Base-by-base conservation (phyloP, 1,140 invertebrate genomes). In the Archivesica marissinica region DNA sequence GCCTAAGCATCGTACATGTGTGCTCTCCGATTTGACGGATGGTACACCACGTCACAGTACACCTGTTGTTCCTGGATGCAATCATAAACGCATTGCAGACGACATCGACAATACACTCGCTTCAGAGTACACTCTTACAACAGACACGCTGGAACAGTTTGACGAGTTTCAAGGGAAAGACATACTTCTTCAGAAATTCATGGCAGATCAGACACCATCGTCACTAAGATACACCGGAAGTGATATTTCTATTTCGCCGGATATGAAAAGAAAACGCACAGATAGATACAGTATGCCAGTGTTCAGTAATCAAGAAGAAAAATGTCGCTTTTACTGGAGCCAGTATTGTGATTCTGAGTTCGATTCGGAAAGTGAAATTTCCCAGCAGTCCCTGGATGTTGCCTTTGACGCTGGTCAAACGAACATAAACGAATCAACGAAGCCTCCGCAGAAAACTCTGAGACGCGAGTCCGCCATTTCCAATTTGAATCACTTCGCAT, bases 181-280 rank as follows among this genome's bases (percentile, higher is more conserved):
- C n/a, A 56, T 75, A 25, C 41, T 83, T n/a, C 44, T 83, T 25
- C 44, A 83, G 47, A 83, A 83, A 39, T 83, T 83, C 56, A 83
- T 83, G 80, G 70, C 68, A 20, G 80, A 83, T 56, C 80, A 83
- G 47, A 61, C 68, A 0, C 17, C 28, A 13, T 0, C 28, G 25
- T 2, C 50, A 20, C 1, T 15, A n/a, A 20, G 28, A 38, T 9
- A 13, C 7, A 44, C 35, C 2, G 38, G n/a, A 44, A 30, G 33
- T 35, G 39, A 44, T 28, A 28, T 38, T 23, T 38, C 1, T 39
- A 20, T 35, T 28, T 41, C 20, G n/a, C 11, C 78, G 35, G 20
- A 39, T 56, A 23, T 64, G 9, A 66, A 68, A 66, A 41, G 41
- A 33, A 28, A 30, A n/a, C 59, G 78, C 47, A 30, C n/a, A 15